Evolutionary conservation across 2,888 invertebrate species (phyloP).

Genomic region (Lampropteryx suffumata): DNA sequence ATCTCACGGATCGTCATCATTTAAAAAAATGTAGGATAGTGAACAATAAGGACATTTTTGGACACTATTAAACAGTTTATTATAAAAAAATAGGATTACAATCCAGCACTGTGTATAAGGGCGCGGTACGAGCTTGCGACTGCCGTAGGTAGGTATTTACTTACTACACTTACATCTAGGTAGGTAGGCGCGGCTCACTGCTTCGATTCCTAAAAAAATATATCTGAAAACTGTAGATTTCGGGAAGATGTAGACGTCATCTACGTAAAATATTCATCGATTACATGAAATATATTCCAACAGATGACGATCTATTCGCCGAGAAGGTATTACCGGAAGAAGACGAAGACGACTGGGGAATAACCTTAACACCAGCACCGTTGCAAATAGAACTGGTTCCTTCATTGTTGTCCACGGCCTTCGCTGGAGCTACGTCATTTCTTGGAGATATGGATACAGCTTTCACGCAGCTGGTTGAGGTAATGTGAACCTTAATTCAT

Average conservation of each 20-base stretch:
- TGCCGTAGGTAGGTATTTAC: too few species aligned
- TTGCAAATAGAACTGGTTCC: constrained; percentile 51
- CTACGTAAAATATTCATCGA: background rate
- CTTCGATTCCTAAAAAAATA: background rate
- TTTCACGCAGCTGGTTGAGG: constrained; percentile 60
- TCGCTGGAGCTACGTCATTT: constrained; percentile 49
- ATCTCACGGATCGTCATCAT: too few species aligned
- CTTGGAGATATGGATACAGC: constrained; percentile 59
- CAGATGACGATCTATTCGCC: constrained; percentile 64
- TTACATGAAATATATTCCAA: background rate
- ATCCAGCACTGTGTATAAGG: too few species aligned
- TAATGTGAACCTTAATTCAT: constrained; percentile 36
- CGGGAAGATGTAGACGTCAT: too few species aligned
- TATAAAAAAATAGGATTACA: too few species aligned
- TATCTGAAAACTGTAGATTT: too few species aligned
- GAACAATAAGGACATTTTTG: too few species aligned
- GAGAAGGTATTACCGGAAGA: constrained; percentile 53
- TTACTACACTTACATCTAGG: too few species aligned
- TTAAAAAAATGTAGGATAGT: too few species aligned
- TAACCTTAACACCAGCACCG: constrained; percentile 34
- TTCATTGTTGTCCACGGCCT: constrained; percentile 57
- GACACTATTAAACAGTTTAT: too few species aligned
- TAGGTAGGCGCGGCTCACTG: too few species aligned
- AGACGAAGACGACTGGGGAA: constrained; percentile 53
- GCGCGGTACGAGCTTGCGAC: too few species aligned